phyloP scores from a whole-genome alignment of 2,888 invertebrate genomes.

The Eretmocerus hayati region DNA sequence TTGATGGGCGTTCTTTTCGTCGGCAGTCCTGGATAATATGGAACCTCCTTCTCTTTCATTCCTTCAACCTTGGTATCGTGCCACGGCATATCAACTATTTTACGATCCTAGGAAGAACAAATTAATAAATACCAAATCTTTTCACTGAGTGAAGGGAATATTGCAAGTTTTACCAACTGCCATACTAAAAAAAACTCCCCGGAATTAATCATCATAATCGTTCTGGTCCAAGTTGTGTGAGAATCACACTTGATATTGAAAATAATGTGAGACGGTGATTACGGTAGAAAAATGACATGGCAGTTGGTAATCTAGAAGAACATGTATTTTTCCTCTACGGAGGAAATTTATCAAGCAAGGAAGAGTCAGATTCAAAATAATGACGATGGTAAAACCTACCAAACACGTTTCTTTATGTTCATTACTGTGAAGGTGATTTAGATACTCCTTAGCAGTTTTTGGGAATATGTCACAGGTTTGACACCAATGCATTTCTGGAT shows the following conservation, averaged over 20 bases:
- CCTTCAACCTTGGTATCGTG: slow-evolving; percentile 56
- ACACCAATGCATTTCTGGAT: slow-evolving; percentile 89
- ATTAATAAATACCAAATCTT: too few relatives aligned
- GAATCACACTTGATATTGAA: too few relatives aligned
- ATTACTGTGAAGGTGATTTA: slow-evolving; percentile 74
- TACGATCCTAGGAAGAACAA: slow-evolving; percentile 48
- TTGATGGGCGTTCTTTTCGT: slow-evolving; percentile 75
- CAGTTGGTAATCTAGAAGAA: not conserved
- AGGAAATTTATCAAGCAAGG: too few relatives aligned
- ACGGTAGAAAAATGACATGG: not conserved
- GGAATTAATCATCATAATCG: too few relatives aligned
- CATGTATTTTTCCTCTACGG: not conserved
- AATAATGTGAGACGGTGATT: too few relatives aligned
- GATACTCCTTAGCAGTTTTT: slow-evolving; percentile 75
- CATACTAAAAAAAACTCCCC: not conserved
- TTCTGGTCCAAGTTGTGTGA: too few relatives aligned
- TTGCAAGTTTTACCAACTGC: too few relatives aligned
- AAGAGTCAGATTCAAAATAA: not conserved
- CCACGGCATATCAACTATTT: slow-evolving; percentile 69
- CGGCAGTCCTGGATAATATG: slow-evolving; percentile 62
- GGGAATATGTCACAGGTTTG: slow-evolving; percentile 80
- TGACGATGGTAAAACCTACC: slow-evolving; percentile 38
- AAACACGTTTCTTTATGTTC: slow-evolving; percentile 60
- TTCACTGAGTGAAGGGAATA: too few relatives aligned
- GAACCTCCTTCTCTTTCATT: slow-evolving; percentile 57